Evolutionary conservation across 2,113 vertebrate genomes (phyloP).

Genomic region (Galeopterus variegatus): DNA sequence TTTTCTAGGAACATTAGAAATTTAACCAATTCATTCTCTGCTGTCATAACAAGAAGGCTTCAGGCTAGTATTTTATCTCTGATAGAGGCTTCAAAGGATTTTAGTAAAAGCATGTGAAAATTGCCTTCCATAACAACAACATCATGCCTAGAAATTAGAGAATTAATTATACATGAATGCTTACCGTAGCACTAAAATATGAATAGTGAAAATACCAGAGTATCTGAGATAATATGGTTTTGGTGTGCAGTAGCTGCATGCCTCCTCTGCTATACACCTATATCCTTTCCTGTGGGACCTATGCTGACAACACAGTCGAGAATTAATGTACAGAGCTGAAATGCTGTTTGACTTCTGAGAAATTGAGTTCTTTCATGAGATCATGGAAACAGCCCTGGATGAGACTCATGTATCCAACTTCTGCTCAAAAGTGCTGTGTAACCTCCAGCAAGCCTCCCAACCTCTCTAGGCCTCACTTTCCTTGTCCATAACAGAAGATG

Average conservation of each 20-base stretch:
- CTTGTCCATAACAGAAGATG: not conserved
- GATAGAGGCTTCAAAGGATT: not conserved
- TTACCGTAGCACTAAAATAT: not conserved
- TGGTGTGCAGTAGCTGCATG: not conserved
- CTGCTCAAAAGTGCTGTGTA: not conserved
- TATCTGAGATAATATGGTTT: slow-evolving; percentile 2
- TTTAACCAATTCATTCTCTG: not conserved
- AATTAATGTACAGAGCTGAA: slow-evolving; percentile 49
- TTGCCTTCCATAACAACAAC: not conserved
- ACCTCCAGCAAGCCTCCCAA: not conserved
- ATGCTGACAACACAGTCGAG: not conserved
- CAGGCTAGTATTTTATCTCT: slow-evolving; percentile 9
- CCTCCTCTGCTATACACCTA: not conserved
- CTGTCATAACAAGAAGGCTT: slow-evolving; percentile 20
- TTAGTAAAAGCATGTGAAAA: slow-evolving; percentile 44
- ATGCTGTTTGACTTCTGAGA: slow-evolving; percentile 53
- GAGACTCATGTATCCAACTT: not conserved
- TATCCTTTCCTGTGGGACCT: slow-evolving; percentile 20
- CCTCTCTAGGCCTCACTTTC: not conserved
- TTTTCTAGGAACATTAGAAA: slow-evolving; percentile 44
- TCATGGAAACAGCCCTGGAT: not conserved
- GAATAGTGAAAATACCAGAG: not conserved
- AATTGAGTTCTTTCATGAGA: not conserved
- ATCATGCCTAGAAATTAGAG: slow-evolving; percentile 22
- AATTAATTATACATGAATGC: slow-evolving; percentile 22